Conservation (phyloP, 2,888 invertebrate genomes). For the Campopleginae sp. region DNA sequence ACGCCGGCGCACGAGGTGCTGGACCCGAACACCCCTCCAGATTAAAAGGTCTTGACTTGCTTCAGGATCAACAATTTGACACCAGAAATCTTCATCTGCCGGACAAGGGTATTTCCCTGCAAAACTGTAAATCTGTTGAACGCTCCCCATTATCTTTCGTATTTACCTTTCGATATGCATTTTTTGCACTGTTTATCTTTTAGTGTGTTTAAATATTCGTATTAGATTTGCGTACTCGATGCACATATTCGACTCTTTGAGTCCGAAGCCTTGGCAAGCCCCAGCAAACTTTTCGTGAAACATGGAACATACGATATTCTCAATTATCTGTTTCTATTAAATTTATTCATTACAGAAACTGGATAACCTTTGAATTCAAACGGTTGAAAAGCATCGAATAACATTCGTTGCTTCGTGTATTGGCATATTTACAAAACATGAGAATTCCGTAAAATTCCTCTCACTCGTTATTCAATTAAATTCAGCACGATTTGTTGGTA, state of each 20-base stretch:
- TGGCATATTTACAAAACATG: neutral
- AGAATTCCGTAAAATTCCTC: neutral
- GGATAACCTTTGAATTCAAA: neutral
- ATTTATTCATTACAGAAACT: neutral
- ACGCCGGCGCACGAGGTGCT: constrained; percentile 78
- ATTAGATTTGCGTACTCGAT: neutral
- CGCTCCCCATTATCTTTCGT: neutral
- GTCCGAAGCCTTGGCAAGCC: neutral
- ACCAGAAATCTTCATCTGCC: constrained; percentile 77
- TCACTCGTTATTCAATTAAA: neutral
- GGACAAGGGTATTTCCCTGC: constrained; percentile 75
- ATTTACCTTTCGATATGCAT: constrained; percentile 1
- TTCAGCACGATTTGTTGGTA: neutral
- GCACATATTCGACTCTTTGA: neutral
- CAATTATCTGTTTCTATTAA: neutral
- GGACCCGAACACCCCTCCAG: constrained; percentile 78
- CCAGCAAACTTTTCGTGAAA: neutral
- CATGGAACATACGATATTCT: neutral
- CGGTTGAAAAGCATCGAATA: neutral
- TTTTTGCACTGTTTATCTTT: neutral
- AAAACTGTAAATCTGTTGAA: constrained; percentile 35
- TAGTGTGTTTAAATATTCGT: neutral
- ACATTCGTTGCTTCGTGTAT: neutral
- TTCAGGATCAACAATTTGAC: constrained; percentile 82
- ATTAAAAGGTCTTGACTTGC: constrained; percentile 80